These are phyloP conservation scores for Oryctes rhinoceros DNA, from an alignment of 1,140 invertebrate species.

Conservation along the genomic window DNA sequence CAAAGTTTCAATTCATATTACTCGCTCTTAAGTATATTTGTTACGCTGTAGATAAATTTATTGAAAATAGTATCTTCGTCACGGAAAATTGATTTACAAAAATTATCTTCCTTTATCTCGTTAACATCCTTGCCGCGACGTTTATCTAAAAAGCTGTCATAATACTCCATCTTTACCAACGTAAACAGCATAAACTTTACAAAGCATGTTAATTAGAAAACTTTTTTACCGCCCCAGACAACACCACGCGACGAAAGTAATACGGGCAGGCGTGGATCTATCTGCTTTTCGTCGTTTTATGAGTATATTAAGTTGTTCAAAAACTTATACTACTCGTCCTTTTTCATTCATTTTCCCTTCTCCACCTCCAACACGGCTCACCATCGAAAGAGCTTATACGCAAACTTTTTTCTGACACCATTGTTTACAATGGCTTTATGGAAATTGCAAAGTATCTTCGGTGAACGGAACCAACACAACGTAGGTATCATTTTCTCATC, in stretches of 20 bases:
- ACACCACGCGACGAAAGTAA: not conserved
- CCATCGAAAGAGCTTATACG: not conserved
- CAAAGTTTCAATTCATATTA: too few relatives aligned
- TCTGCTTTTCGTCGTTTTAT: not conserved
- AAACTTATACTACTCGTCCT: slow-evolving; percentile 13
- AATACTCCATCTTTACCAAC: not conserved
- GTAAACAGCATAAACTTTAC: slow-evolving; percentile 6
- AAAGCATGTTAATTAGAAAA: slow-evolving; percentile 35
- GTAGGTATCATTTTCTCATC: too few relatives aligned
- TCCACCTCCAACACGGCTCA: not conserved
- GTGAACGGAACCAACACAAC: not conserved
- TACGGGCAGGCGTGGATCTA: not conserved
- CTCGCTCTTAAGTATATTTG: too few relatives aligned
- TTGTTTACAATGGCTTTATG: not conserved
- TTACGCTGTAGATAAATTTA: too few relatives aligned
- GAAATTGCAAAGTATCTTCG: not conserved
- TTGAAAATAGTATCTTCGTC: too few relatives aligned
- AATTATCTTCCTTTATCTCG: too few relatives aligned
- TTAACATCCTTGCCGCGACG: too few relatives aligned
- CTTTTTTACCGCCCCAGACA: not conserved
- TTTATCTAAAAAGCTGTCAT: slow-evolving; percentile 9
- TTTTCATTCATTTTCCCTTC: not conserved
- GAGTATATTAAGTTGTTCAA: slow-evolving; percentile 7
- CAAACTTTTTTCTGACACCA: not conserved
- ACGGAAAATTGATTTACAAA: too few relatives aligned